Percentiles rank a stretch among this genome's conserved stretches.
These are phyloP conservation scores for Campoletis sonorensis DNA, from an alignment of 1,140 invertebrate genomes.

Conservation along the genomic window DNA sequence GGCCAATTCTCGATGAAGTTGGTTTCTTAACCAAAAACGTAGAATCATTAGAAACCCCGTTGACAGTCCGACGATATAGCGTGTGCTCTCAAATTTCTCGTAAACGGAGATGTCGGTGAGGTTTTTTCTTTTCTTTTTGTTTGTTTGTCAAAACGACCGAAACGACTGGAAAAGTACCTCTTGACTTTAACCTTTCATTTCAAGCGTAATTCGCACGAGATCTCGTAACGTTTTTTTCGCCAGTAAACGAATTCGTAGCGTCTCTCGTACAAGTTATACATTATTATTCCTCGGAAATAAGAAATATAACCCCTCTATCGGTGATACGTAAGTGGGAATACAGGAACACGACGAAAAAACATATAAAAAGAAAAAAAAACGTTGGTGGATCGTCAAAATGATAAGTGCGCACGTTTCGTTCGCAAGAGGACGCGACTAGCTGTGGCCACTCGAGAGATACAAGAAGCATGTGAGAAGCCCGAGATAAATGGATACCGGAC, in stretches of 20 bases:
- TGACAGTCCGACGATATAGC: background rate
- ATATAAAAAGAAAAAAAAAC: too few species aligned
- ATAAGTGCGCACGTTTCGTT: background rate
- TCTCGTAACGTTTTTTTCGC: conserved; percentile 19
- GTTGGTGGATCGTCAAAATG: background rate
- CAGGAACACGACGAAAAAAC: background rate
- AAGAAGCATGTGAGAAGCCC: background rate
- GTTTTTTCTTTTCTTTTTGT: background rate
- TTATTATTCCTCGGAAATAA: conserved; percentile 1
- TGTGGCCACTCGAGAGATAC: background rate
- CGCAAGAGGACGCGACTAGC: conserved; percentile 6
- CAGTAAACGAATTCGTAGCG: background rate
- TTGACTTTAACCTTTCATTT: background rate
- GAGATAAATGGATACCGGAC: background rate
- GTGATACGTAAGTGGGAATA: background rate
- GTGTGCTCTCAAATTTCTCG: background rate
- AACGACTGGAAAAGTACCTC: background rate
- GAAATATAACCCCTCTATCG: conserved; percentile 2
- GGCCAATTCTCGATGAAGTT: background rate
- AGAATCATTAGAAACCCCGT: background rate
- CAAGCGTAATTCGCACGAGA: background rate
- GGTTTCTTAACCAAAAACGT: background rate
- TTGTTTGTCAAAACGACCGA: background rate
- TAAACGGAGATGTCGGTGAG: background rate
- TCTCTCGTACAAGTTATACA: background rate